Base-by-base conservation (phyloP, 2,888 invertebrate species). In the Rhogogaster chlorosoma region DNA sequence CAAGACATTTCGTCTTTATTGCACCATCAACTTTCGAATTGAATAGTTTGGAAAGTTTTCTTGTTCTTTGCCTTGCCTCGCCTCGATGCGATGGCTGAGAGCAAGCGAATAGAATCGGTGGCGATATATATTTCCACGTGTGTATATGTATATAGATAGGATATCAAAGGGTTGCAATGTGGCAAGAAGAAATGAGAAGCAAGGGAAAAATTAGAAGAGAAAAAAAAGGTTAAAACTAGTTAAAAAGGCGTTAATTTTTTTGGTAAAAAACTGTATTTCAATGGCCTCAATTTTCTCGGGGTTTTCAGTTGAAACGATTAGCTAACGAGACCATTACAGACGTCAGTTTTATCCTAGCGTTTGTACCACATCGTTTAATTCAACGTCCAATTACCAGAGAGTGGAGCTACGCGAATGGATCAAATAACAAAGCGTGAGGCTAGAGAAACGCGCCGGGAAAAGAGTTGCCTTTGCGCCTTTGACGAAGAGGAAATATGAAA, bases 351-450 rank as follows among this genome's bases (percentile, higher is more conserved):
- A 32, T 38, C 38, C 36, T 29, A 12, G 38, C 71, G 71, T 53
- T 77, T 53, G 77, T 53, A 77, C 61, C 36, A n/a, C 12, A 38
- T 42, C 57, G 61, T 38, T 80, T 80, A 80, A 80, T 80, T 80
- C 61, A 80, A 80, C 38, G 80, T 80, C 80, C 80, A 80, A 80
- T 80, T 80, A 80, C 38, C 57, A 80, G n/a, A 61, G 61, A 22
- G 38, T 61, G 61, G 57, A 57, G 61, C 57, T 22, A 61, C 77
- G 29, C 49, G 61, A 80, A 80, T 80, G 80, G 57, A 80, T 61
- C 61, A 57, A 80, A 57, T 61, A 42, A 61, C 80, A 80, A 61
- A 61, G 80, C 80, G 10, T n/a, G 5, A 7, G 32, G 75, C 45
- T 49, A 2, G 6, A 29, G 32, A 5, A 12, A 29, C 53, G 32